Evolutionary conservation across 2,797 vertebrate species (phyloP).

Genomic region (Pagetopsis macropterus): DNA sequence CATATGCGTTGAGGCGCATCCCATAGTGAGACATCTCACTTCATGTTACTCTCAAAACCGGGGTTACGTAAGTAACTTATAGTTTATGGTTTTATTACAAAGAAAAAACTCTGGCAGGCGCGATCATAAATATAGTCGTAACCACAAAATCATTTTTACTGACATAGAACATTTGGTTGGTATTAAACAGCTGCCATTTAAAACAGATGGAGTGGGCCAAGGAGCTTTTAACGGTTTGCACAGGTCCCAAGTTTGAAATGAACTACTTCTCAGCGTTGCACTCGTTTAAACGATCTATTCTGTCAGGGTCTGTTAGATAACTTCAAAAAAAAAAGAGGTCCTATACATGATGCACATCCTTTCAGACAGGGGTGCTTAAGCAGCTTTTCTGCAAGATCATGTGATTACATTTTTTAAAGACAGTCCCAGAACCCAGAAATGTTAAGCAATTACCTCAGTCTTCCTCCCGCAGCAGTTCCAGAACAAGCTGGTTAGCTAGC

Average conservation of each 20-base stretch:
- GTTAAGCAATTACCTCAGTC: conserved; percentile 49
- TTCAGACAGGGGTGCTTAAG: conserved; percentile 22
- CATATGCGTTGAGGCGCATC: too few species aligned
- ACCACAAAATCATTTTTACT: conserved; percentile 50
- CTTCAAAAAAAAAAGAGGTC: neutral
- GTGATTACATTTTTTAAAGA: conserved; percentile 13
- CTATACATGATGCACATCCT: neutral
- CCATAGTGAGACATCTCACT: too few species aligned
- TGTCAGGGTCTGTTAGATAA: neutral
- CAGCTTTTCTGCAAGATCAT: conserved; percentile 17
- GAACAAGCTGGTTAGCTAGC: conserved; percentile 56
- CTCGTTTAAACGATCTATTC: conserved; percentile 28
- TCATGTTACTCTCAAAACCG: too few species aligned
- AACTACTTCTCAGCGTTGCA: conserved; percentile 21
- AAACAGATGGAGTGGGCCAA: conserved; percentile 48
- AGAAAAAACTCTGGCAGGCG: conserved; percentile 13
- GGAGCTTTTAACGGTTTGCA: conserved; percentile 22
- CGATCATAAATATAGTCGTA: conserved; percentile 18
- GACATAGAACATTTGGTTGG: conserved; percentile 59
- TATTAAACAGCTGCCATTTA: conserved; percentile 58
- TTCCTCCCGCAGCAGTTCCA: conserved; percentile 50
- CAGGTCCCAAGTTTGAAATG: conserved; percentile 43
- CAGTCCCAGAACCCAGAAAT: conserved; percentile 48
- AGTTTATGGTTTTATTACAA: conserved; percentile 16
- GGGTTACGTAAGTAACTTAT: too few species aligned